Base-by-base conservation (phyloP, 2,888 invertebrate species). In the Tortricodes alternella region DNA sequence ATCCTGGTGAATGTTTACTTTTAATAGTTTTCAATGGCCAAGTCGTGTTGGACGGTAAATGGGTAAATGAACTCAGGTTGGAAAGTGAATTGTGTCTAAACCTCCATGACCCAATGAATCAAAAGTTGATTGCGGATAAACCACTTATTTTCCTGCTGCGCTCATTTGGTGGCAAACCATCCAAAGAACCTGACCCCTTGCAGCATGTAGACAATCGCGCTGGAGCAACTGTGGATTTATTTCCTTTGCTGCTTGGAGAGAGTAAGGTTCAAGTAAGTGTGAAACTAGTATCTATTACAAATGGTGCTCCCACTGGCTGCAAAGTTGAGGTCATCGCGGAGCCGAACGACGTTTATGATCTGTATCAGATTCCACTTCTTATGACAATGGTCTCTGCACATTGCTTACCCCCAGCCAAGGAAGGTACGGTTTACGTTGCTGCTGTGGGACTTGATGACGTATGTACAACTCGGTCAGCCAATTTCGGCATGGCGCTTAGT, bases 351-450 rank as follows among this genome's bases (percentile, higher is more conserved):
- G 60, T 63, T 51, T 46, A 60, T 19, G 70, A 76, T 11, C 66
- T 59, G 29, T 59, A 55, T 24, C 67, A 65, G 57, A 61, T 74
- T 48, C 83, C 87, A 11, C 48, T 90, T 19, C 61, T 70, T 23
- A 56, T 90, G 1, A 88, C 89, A 3, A 73, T 89, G 76, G 63
- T 88, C 27, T 86, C 87, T 29, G 85, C 76, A 0, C 80, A 88
- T 65, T 90, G 90, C 62, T 65, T 89, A 34, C 89, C 90, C 34
- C 13, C 6, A 39, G 60, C 69, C 9, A 85, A 66, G 71, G 89
- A 89, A 0, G 87, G 82, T 11, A 88, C 86, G 1, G 76, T 76
- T 49, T 88, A 81, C 62, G 35, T 84, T 19, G 74, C 75, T 62
- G 87, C 86, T 5, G 64, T 89, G 44, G 80, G 81, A 29, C 67